Base-by-base conservation (phyloP, 1,140 invertebrate species). In the Agrypnia vestita region DNA sequence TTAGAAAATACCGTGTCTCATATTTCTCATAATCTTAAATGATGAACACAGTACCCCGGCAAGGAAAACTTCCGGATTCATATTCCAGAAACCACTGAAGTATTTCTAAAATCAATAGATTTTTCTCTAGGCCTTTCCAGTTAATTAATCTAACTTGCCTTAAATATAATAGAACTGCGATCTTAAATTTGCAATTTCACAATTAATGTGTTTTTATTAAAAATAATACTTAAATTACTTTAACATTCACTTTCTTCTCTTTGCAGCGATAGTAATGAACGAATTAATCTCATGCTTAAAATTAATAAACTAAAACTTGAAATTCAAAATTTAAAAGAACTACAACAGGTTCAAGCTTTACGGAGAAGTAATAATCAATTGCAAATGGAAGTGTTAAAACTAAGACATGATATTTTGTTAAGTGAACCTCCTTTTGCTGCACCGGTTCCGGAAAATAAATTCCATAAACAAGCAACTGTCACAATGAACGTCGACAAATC, bases 341-440 rank as follows among this genome's bases (percentile, higher is more conserved):
- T 51, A 21, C 46, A 51, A 71, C 46, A 49, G 21, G 19, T 71
- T 8, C 67, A 71, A 35, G 10, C 15, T 12, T 12, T 21, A 19
- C 4, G 46, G 4, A 71, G 35, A 51, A 51, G 8, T 11, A 71
- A 71, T 51, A 12, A 49, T 11, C 47, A 35, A 1, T 35, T 71
- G 35, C 67, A 67, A 1, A 67, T 67, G 44, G 62, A 67, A 7
- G 62, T 67, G n/a, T 43, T 67, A n/a, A 44, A 46, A 47, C 62
- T 67, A 7, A 43, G 15, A 3, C 13, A 17, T 44, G 12, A 43
- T 15, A 12, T 17, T 6, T 67, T 43, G 44, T 7, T 15, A 44
- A 17, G n/a, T 17, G 47, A 71, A 21, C 46, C 12, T n/a, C 46
- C 46, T 0, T n/a, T 25, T 49, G 67, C 15, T 15, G n/a, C 62